phyloP scores from a whole-genome alignment of 1,140 invertebrate species.

The Cydia fagiglandana region DNA sequence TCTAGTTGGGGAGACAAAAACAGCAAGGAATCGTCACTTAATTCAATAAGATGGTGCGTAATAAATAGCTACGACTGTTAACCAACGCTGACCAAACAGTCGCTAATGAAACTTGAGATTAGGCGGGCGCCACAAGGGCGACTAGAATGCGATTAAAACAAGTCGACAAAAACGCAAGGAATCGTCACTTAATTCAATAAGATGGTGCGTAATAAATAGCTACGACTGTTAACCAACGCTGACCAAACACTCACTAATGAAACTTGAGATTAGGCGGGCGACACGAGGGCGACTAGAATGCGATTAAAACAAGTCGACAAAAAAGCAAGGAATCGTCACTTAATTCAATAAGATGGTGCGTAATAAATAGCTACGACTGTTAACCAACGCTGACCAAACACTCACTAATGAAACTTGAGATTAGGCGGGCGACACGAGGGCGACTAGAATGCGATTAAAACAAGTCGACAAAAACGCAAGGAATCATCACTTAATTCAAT shows the following conservation, averaged over 20 bases:
- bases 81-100: constrained; percentile 1
- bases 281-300: background rate
- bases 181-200: constrained; percentile 16
- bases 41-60: background rate
- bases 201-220: background rate
- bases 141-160: background rate
- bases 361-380: background rate
- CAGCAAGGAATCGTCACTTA: constrained; percentile 2
- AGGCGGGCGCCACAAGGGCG: background rate
- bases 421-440: background rate
- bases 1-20: too few relatives aligned
- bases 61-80: background rate
- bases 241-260: constrained; percentile 14
- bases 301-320: background rate
- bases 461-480: background rate
- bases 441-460: background rate
- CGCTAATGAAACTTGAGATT: background rate
- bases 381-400: constrained; percentile 3
- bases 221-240: background rate
- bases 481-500: too few relatives aligned
- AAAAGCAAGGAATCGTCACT: background rate
- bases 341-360: background rate
- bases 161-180: background rate
- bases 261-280: background rate
- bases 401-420: background rate